Evolutionary conservation across 2,888 invertebrate genomes (phyloP).

Genomic region (Caenorhabditis afra): DNA sequence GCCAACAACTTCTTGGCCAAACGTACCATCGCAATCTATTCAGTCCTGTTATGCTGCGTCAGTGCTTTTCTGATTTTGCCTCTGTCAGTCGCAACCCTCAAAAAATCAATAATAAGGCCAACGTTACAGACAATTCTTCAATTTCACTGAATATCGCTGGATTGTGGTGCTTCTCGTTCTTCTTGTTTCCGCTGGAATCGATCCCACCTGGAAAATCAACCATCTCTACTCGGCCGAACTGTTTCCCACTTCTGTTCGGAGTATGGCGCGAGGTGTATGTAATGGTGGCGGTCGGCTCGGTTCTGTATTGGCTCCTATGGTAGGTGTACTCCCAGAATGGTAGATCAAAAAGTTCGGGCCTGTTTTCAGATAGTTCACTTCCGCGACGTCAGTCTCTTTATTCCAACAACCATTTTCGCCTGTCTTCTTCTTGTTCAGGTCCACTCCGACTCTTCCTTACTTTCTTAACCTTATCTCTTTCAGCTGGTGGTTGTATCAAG

Average conservation of each 20-base stretch:
- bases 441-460: background rate
- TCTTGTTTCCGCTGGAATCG: slow-evolving; percentile 68
- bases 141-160: slow-evolving; percentile 21
- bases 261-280: slow-evolving; percentile 77
- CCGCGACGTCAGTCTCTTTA: slow-evolving; percentile 48
- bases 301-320: slow-evolving; percentile 73
- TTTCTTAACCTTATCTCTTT: slow-evolving; percentile 10
- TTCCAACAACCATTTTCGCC: slow-evolving; percentile 71
- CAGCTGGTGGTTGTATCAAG: slow-evolving; percentile 37
- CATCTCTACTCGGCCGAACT: slow-evolving; percentile 78
- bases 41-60: slow-evolving; percentile 60
- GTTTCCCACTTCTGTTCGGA: slow-evolving; percentile 73
- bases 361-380: slow-evolving; percentile 69
- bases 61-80: slow-evolving; percentile 38
- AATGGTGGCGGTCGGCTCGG: slow-evolving; percentile 74
- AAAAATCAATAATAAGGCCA: background rate
- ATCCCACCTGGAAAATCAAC: slow-evolving; percentile 79
- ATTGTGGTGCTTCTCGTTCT: slow-evolving; percentile 64
- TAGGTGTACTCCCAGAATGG: slow-evolving; percentile 16
- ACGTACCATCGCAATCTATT: slow-evolving; percentile 70
- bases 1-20: slow-evolving; percentile 67
- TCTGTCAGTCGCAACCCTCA: background rate
- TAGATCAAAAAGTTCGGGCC: background rate
- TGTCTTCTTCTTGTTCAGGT: slow-evolving; percentile 72
- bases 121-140: slow-evolving; percentile 43